Evolutionary conservation across 2,113 vertebrate genomes (phyloP), one percentile per base, ranked within the genome.

Genomic region (Syngnathus floridae): DNA sequence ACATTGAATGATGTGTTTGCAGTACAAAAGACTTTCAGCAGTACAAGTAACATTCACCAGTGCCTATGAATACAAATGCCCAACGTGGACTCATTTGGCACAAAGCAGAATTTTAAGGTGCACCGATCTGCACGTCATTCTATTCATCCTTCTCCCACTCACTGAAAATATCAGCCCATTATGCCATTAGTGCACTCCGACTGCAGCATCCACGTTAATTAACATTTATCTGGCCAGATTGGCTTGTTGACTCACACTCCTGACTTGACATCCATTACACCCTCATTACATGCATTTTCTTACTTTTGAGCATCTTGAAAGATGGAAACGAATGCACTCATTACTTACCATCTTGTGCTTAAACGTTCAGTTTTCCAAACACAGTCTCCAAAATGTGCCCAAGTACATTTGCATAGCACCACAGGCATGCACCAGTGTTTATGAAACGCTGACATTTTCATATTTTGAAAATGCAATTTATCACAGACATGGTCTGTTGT

Each of bases 131-230:
- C 49, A 51, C 13, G 8, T 54, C 37, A 41, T 48, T 71, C 60
- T 68, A 79, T 79, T 79, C 62, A 75, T 77, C 66, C 43, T 64
- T 74, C 65, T 63, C 69, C 41, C 70, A 55, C 12, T 74, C 16
- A 5, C 41, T 40, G 46, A 64, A 74, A 72, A 77, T 70, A 41
- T 71, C 48, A 63, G 57, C n/a, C 64, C 36, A 67, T 83, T 75
- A 65, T 70, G 60, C 58, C 21, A 62, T 77, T 66, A 55, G 55
- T 66, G 48, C 56, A 77, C 51, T 67, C 22, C 62, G 46, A 58
- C 58, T 66, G 69, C 63, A 65, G 21, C 61, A 43, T 41, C 36
- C 49, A 59, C 61, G 5, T 64, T 67, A 72, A 78, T 78, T 68
- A 79, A 71, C 57, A 54, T 52, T 45, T 59, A 56, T 64, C 49